Evolutionary conservation across 2,113 vertebrate species (phyloP).

Genomic region (Trichomycterus rosablanca): DNA sequence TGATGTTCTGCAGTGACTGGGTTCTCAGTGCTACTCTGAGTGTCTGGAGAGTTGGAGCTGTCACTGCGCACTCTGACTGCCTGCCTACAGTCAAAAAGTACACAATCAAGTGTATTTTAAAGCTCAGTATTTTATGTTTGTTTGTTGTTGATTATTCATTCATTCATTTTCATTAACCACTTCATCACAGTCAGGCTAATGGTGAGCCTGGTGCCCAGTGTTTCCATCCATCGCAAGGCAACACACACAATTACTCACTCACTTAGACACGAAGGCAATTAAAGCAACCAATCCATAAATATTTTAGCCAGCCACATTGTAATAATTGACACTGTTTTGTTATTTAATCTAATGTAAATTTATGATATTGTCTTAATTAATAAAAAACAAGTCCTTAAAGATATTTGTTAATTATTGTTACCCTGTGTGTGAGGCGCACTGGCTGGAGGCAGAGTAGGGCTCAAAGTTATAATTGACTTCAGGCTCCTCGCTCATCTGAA

Average conservation of each 20-base stretch:
- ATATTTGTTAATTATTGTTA: not conserved
- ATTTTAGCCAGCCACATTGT: no score
- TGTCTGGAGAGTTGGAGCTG: constrained; percentile 76
- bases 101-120: not conserved
- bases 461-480: constrained; percentile 79
- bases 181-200: no score
- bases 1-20: constrained; percentile 49
- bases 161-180: no score
- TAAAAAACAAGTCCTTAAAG: no score
- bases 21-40: constrained; percentile 43
- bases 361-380: no score
- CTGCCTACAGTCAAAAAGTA: constrained; percentile 55
- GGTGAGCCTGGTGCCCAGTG: no score
- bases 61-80: constrained; percentile 70
- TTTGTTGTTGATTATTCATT: not conserved
- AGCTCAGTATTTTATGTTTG: not conserved
- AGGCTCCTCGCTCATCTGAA: constrained; percentile 78
- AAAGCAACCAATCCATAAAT: no score
- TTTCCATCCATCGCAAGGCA: no score
- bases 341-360: no score
- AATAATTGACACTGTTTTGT: no score
- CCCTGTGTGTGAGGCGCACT: constrained; percentile 48
- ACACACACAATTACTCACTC: no score
- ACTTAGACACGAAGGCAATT: no score
- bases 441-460: constrained; percentile 67